A percentile compares a stretch with the other conserved stretches of the same genome.
These are phyloP conservation scores for Griposia aprilina DNA, from an alignment of 2,888 invertebrate genomes.

Conservation along the genomic window DNA sequence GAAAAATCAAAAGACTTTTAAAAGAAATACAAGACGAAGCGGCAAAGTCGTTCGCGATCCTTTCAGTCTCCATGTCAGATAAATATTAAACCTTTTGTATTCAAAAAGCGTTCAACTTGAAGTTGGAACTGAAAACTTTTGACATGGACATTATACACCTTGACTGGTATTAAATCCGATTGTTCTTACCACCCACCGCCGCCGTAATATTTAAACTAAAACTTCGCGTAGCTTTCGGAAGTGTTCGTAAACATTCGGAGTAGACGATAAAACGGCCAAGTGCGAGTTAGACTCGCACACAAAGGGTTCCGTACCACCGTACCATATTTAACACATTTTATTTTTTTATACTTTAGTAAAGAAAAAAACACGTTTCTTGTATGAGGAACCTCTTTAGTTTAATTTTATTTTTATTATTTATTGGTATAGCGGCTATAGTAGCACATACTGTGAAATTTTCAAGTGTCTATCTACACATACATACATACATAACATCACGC, in stretches of 20 bases:
- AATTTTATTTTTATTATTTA: background rate
- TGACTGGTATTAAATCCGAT: constrained; percentile 36
- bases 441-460: background rate
- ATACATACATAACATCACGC: too few relatives aligned
- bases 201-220: constrained; percentile 46
- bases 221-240: constrained; percentile 33
- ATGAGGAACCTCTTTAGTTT: too few relatives aligned
- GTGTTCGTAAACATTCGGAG: constrained; percentile 36
- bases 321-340: background rate
- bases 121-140: constrained; percentile 44
- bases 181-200: constrained; percentile 37
- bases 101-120: constrained; percentile 25
- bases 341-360: background rate
- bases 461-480: background rate
- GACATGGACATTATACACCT: constrained; percentile 47
- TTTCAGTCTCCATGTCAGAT: constrained; percentile 14
- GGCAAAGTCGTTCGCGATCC: background rate
- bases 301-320: background rate
- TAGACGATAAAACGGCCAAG: constrained; percentile 10
- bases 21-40: constrained; percentile 6
- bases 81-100: constrained; percentile 33
- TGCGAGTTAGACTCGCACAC: background rate
- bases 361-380: background rate
- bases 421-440: background rate
- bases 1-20: background rate